Base-by-base conservation (phyloP, 2,113 vertebrate genomes). In the Gorilla gorilla region DNA sequence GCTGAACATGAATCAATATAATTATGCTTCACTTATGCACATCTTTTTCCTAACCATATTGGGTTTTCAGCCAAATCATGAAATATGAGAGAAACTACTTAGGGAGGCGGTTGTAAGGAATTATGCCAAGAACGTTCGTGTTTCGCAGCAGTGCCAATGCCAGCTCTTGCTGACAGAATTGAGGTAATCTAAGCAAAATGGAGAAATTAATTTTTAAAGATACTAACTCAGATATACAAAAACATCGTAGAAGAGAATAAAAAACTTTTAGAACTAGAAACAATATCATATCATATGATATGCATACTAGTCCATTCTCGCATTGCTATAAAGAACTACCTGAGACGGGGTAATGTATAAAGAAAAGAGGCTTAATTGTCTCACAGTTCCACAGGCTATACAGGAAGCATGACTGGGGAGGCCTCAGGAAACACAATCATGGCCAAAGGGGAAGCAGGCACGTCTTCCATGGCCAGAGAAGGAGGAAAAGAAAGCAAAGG, bases 1-100 rank as follows among this genome's bases (percentile, higher is more conserved):
- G 95, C 95, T 97, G 97, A 98, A 98, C 96, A 93, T 73, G 98
- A 99, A 97, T 99, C 98, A 98, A 98, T 99, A 97, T 98, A 98
- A 98, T 99, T 98, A 98, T 97, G 98, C 91, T 97, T 97, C 98
- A 97, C 98, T 98, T 97, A 98, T 97, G 97, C 96, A 97, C 88
- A 95, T 98, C 97, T 98, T 98, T 98, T 98, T 98, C 97, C 96
- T 98, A 96, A 97, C 95, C 84, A 68, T 92, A 86, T 93, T 98
- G 97, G 84, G 97, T 94, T 88, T 98, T 98, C 84, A 96, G 97
- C 98, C 93, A 98, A 98, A 97, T 98, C 97, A 94, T 96, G 94
- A 98, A 98, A 98, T 92, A 97, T 94, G 20, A n/a, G 86, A 84
- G 85, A 81, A 92, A 97, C 75, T 94, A 14, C 92, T 59, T 80